A percentile compares a stretch with the other conserved stretches of the same genome.
Evolutionary conservation across 2,797 vertebrate genomes (phyloP).

Genomic region (Epinephelus coioides): DNA sequence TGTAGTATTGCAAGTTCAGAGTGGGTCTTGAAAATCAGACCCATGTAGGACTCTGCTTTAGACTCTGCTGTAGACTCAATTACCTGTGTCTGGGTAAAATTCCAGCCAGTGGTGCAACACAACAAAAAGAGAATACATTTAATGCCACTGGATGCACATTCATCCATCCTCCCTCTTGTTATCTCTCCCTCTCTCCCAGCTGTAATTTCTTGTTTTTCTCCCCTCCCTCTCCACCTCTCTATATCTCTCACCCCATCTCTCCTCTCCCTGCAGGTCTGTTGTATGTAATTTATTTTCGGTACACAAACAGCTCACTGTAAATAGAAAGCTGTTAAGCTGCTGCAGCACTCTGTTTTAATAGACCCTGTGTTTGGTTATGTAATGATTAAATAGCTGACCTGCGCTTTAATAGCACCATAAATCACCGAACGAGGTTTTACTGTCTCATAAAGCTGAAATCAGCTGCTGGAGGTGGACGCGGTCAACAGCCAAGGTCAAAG

Average conservation of each 20-base stretch:
- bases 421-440: constrained; percentile 44
- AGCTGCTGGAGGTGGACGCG: constrained; percentile 4
- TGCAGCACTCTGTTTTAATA: constrained; percentile 45
- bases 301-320: constrained; percentile 51
- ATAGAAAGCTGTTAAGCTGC: constrained; percentile 58
- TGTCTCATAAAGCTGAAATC: constrained; percentile 39
- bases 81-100: no score
- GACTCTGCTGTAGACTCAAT: no score
- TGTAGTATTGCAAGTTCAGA: no score
- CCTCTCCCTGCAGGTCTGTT: constrained; percentile 27
- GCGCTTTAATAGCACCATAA: constrained; percentile 53
- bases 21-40: no score
- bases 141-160: neutral
- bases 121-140: no score
- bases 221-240: constrained; percentile 7
- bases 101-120: no score
- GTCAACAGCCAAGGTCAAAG: constrained; percentile 49
- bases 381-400: constrained; percentile 67
- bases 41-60: no score
- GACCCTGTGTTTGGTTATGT: constrained; percentile 56
- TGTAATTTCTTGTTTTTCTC: neutral
- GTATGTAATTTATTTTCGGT: constrained; percentile 46
- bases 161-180: neutral
- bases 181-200: neutral
- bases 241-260: constrained; percentile 7